These are phyloP conservation scores for Calameuta idolon DNA, from an alignment of 2,888 invertebrate genomes.

Conservation along the genomic window DNA sequence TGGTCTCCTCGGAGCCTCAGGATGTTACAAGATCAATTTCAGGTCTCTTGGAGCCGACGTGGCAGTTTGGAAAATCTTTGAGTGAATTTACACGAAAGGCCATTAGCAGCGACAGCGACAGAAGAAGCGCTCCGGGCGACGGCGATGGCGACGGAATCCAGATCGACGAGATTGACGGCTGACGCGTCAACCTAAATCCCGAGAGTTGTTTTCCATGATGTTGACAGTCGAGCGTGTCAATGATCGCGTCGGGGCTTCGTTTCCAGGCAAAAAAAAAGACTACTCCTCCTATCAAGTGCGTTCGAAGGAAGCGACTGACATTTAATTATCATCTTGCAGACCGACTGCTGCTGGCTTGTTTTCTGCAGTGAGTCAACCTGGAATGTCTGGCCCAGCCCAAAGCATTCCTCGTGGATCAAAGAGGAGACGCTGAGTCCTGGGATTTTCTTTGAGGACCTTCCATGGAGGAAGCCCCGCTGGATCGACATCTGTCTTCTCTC, in stretches of 20 bases:
- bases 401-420: conserved; percentile 1
- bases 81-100: background rate
- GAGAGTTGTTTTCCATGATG: background rate
- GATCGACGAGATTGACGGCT: background rate
- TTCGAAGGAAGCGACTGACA: background rate
- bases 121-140: background rate
- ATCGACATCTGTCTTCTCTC: background rate
- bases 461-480: background rate
- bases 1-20: background rate
- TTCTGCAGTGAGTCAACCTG: conserved; percentile 20
- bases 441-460: background rate
- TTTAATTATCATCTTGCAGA: background rate
- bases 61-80: too few species aligned
- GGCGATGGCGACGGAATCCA: background rate
- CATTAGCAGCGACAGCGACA: background rate
- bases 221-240: background rate
- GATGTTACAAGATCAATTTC: background rate
- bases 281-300: background rate
- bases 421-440: background rate
- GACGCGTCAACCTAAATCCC: background rate
- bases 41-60: background rate
- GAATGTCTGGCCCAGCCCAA: conserved; percentile 13
- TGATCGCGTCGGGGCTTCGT: background rate
- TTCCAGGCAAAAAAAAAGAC: background rate
- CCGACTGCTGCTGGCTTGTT: conserved; percentile 5